A percentile compares a stretch with the other conserved stretches of the same genome.
These are phyloP conservation scores for Panulirus ornatus DNA, from an alignment of 1,140 invertebrate genomes.

Conservation along the genomic window DNA sequence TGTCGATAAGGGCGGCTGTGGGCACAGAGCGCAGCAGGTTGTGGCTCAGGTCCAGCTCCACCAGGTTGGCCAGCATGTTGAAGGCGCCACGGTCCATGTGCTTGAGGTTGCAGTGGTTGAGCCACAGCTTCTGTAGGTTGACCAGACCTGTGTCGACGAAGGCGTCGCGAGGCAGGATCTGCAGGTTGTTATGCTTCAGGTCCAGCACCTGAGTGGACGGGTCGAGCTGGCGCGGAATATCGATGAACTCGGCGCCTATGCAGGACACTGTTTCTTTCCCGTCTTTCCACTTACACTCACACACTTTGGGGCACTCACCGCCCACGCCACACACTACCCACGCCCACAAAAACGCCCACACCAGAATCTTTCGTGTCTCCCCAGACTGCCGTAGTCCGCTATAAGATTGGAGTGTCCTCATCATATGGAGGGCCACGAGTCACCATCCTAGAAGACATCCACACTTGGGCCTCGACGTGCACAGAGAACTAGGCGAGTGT, in stretches of 20 bases:
- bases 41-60: slow-evolving; percentile 88
- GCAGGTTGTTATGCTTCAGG: slow-evolving; percentile 84
- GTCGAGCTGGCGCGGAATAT: slow-evolving; percentile 69
- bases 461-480: slow-evolving; percentile 35
- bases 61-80: slow-evolving; percentile 89
- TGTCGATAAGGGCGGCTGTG: slow-evolving; percentile 84
- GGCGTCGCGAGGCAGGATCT: slow-evolving; percentile 89
- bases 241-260: slow-evolving; percentile 82
- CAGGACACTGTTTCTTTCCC: slow-evolving; percentile 94
- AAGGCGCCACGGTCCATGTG: slow-evolving; percentile 91
- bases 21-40: slow-evolving; percentile 85
- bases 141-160: slow-evolving; percentile 88
- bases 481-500: background rate
- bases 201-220: slow-evolving; percentile 73
- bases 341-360: slow-evolving; percentile 49
- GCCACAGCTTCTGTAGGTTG: slow-evolving; percentile 83
- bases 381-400: slow-evolving; percentile 59
- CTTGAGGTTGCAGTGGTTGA: slow-evolving; percentile 84
- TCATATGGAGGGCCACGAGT: slow-evolving; percentile 54
- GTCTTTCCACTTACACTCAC: slow-evolving; percentile 93
- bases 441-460: slow-evolving; percentile 54
- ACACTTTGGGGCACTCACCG: slow-evolving; percentile 85
- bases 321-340: slow-evolving; percentile 40
- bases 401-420: slow-evolving; percentile 52
- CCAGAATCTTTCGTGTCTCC: slow-evolving; percentile 42